These are phyloP conservation scores for Eupithecia subfuscata DNA, from an alignment of 2,888 invertebrate genomes.

Conservation along the genomic window DNA sequence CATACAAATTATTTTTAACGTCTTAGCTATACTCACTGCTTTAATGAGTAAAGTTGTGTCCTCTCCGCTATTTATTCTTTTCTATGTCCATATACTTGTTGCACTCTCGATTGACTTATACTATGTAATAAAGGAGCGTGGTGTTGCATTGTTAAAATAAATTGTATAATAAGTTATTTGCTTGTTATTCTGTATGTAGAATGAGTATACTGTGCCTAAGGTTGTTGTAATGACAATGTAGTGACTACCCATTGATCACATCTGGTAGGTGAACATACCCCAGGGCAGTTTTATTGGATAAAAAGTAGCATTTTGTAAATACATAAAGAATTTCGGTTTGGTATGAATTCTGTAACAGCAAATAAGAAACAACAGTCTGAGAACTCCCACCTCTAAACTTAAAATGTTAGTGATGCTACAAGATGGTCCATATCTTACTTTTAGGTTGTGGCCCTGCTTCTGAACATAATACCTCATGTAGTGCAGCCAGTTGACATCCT, in stretches of 20 bases:
- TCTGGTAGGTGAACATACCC: background rate
- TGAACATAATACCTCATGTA: slow-evolving; percentile 74
- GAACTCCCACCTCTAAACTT: background rate
- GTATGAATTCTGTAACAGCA: background rate
- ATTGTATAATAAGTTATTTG: slow-evolving; percentile 56
- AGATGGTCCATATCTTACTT: slow-evolving; percentile 66
- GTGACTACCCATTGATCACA: background rate
- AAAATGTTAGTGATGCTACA: slow-evolving; percentile 33
- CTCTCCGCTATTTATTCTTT: slow-evolving; percentile 64
- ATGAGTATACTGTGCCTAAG: background rate
- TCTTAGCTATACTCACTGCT: slow-evolving; percentile 53
- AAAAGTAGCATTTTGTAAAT: background rate
- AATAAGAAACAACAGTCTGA: background rate
- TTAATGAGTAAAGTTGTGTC: slow-evolving; percentile 46
- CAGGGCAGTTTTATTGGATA: background rate
- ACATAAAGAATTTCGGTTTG: background rate
- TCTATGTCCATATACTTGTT: slow-evolving; percentile 68
- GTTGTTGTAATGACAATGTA: background rate
- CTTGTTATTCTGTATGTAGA: slow-evolving; percentile 59
- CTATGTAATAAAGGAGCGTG: slow-evolving; percentile 67
- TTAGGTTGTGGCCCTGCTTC: slow-evolving; percentile 79
- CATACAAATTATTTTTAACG: slow-evolving; percentile 58
- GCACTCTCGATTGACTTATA: slow-evolving; percentile 69
- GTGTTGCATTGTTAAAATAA: slow-evolving; percentile 54
- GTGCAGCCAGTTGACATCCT: slow-evolving; percentile 68